Conservation (phyloP, 2,113 vertebrate genomes). For the Sorex fumeus region DNA sequence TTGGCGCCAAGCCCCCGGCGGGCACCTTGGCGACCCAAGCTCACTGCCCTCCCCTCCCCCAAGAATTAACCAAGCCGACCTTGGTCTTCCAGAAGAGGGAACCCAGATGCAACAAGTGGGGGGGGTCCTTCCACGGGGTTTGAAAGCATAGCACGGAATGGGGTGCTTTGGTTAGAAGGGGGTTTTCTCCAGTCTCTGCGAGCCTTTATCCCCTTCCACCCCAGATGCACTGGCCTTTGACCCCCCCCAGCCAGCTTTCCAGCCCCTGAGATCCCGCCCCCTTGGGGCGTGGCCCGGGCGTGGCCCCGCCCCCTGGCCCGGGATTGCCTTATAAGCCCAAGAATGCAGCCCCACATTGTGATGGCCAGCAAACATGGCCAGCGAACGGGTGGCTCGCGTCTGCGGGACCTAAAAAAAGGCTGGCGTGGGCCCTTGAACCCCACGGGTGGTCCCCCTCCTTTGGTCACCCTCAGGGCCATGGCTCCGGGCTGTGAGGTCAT, state of each 20-base stretch:
- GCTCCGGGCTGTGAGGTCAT: background rate
- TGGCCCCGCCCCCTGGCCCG: conserved; percentile 73
- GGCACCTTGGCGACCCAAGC: too few species aligned
- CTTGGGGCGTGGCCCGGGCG: conserved; percentile 53
- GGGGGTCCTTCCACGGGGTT: background rate
- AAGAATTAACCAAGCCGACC: background rate
- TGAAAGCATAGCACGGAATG: background rate
- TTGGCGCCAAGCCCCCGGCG: background rate
- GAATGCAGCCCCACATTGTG: conserved; percentile 83
- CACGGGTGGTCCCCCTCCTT: background rate
- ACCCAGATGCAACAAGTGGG: background rate
- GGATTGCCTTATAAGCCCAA: conserved; percentile 91
- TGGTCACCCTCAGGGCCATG: background rate
- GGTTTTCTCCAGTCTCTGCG: background rate
- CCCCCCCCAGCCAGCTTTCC: background rate
- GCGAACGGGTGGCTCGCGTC: background rate
- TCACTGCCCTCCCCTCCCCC: background rate
- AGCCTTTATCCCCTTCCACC: background rate
- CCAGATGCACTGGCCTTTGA: conserved; percentile 58
- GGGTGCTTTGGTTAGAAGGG: background rate
- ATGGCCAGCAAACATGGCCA: conserved; percentile 35
- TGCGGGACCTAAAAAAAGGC: background rate
- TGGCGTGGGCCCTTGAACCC: conserved; percentile 22
- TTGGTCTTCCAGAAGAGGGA: conserved; percentile 21
- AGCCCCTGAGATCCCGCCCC: conserved; percentile 15